Conservation (phyloP, 2,888 invertebrate species). For the Eurois occulta region DNA sequence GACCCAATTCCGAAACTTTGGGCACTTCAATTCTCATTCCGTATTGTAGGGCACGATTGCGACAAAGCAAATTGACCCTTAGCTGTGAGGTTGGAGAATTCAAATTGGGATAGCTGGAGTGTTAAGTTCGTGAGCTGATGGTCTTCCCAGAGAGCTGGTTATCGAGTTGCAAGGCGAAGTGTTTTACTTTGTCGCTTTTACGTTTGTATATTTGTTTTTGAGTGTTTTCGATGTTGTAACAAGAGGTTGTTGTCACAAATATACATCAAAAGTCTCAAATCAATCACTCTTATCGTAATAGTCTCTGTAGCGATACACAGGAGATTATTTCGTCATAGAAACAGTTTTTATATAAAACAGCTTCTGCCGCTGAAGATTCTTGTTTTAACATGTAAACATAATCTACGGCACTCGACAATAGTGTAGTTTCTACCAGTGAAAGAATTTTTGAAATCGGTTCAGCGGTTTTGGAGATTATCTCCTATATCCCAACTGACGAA, state of each 20-base stretch:
- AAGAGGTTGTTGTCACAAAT: background rate
- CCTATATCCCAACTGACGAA: background rate
- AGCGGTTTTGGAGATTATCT: background rate
- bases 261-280: background rate
- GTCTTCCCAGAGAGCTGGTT: conserved; percentile 65
- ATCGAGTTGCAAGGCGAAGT: conserved; percentile 61
- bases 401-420: background rate
- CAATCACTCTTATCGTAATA: background rate
- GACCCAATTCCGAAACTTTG: conserved; percentile 82
- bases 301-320: background rate
- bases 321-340: background rate
- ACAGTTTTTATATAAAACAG: background rate
- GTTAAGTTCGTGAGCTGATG: conserved; percentile 72
- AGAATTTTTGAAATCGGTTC: background rate
- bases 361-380: background rate
- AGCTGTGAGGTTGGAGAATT: conserved; percentile 51
- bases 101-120: conserved; percentile 59
- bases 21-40: conserved; percentile 77
- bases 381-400: background rate
- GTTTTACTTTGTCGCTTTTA: conserved; percentile 46
- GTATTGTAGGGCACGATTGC: conserved; percentile 74
- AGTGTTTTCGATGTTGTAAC: conserved; percentile 7
- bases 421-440: background rate
- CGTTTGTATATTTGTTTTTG: conserved; percentile 36
- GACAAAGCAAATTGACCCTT: conserved; percentile 65